These are phyloP conservation scores for Cherax quadricarinatus DNA, from an alignment of 1,140 invertebrate genomes.

Conservation along the genomic window DNA sequence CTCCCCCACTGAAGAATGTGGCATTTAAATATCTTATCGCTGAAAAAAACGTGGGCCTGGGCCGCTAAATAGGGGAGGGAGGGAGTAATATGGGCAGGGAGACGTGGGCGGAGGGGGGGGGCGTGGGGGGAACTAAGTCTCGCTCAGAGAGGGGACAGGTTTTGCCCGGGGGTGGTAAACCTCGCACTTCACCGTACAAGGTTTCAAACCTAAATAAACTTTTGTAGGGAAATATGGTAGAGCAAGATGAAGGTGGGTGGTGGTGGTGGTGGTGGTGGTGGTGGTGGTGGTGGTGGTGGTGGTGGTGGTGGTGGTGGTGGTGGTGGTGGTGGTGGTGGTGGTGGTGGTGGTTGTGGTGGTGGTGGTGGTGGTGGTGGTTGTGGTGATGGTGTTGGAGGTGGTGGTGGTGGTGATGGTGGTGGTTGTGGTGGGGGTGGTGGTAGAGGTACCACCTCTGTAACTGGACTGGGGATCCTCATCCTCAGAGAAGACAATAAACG, in stretches of 20 bases:
- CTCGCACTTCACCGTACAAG: not conserved
- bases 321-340: not conserved
- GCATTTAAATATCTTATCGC: not conserved
- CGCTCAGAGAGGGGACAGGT: not conserved
- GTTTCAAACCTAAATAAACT: slow-evolving; percentile 33
- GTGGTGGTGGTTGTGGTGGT: not conserved
- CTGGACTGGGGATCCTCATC: too few relatives aligned
- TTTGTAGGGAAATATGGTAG: slow-evolving; percentile 23
- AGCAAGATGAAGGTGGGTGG: not conserved
- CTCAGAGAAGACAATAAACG: too few relatives aligned
- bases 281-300: not conserved
- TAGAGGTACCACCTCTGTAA: too few relatives aligned
- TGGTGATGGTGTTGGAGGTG: not conserved
- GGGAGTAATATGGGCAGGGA: not conserved
- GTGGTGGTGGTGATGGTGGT: too few relatives aligned
- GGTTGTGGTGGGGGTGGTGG: not conserved
- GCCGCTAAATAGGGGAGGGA: not conserved
- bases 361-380: not conserved
- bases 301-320: not conserved
- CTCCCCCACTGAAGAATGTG: not conserved
- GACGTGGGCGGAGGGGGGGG: not conserved
- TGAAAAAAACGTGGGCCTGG: not conserved
- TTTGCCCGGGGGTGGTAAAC: not conserved
- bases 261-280: not conserved
- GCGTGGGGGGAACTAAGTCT: too few relatives aligned